Evolutionary conservation across 2,888 invertebrate species (phyloP), one percentile per base, ranked within the genome.

Genomic region (Ormyrus rosae): DNA sequence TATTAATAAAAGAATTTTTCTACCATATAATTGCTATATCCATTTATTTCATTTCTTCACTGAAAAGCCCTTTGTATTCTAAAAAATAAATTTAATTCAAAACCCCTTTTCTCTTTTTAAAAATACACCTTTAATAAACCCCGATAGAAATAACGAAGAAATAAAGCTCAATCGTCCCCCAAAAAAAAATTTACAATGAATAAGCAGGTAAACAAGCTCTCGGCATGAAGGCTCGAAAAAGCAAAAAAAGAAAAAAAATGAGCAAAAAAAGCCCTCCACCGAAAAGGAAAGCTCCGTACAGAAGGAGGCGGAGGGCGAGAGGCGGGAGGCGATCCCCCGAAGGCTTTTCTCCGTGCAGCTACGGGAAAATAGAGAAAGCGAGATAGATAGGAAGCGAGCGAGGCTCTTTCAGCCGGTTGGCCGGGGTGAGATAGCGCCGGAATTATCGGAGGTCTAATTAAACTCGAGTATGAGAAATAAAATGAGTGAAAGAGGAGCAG

Each of bases 371-470:
- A 51, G 58, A 71, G 63, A 69, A 55, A 34, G 46, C 8, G 55
- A 72, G 56, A 34, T 34, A 51, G 51, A 8, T 61, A 51, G 58
- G 68, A 58, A 69, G 60, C n/a, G 46, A n/a, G 55, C 68, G 56
- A 77, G 81, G 61, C 74, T 72, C 83, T 83, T 34, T 34, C 34
- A 34, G 34, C 34, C 84, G n/a, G 53, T 50, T 6, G 61, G 50
- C 80, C 80, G 81, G 82, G 85, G 72, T 81, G 83, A 88, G 88
- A 89, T 88, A 88, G 87, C 84, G 13, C 45, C 34, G 84, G 87
- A 85, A 89, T 89, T 89, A 88, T 89, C 87, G 85, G 84, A 82
- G 85, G 88, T 89, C 89, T 89, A 89, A 89, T 89, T 89, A 89
- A 89, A 89, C 87, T 87, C 85, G 85, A 85, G 86, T 86, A 86